Base-by-base conservation (phyloP, 2,797 vertebrate species). In the Sebastes elongatus region DNA sequence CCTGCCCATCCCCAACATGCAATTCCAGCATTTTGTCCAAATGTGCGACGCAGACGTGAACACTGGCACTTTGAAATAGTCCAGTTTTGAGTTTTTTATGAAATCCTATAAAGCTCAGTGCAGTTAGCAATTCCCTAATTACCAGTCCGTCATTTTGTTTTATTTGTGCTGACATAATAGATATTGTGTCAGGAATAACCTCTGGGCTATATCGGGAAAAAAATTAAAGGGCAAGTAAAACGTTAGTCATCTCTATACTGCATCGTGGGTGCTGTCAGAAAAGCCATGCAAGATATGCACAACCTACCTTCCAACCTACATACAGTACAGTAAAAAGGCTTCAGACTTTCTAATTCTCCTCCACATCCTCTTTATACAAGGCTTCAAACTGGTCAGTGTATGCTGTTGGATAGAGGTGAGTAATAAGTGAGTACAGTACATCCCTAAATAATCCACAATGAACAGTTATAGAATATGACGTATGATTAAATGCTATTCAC, bases 11-110 rank as follows among this genome's bases (percentile, higher is more conserved):
- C 49, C 66, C 23, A 42, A 9, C 14, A 84, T 76, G 85, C 86
- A 75, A 11, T 82, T 85, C 85, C 83, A 88, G 74, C 65, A 35
- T 83, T 88, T 86, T 71, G 71, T 74, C 74, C 65, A 78, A 83
- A 86, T 52, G 33, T 30, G 72, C 52, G 38, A 79, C 83, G 83
- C 89, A 89, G 76, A 88, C 79, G 61, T 81, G 79, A 86, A 74
- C 42, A 9, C 57, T 86, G 87, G 80, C 76, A 69, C 71, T 71
- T 56, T 76, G 32, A 35, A 63, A 53, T 20, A 74, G 71, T 76
- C 4, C 11, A 62, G 14, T 66, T 61, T 33, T 42, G 2, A 65
- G 46, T 55, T 76, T 74, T 76, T 74, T 38, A 30, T 33, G 16
- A 68, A 69, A 71, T 71, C 56, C 65, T 22, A 64, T 22, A 64